Percentiles rank a stretch among this genome's conserved stretches.
Conservation (phyloP, 2,113 vertebrate species). For the Nerophis lumbriciformis region DNA sequence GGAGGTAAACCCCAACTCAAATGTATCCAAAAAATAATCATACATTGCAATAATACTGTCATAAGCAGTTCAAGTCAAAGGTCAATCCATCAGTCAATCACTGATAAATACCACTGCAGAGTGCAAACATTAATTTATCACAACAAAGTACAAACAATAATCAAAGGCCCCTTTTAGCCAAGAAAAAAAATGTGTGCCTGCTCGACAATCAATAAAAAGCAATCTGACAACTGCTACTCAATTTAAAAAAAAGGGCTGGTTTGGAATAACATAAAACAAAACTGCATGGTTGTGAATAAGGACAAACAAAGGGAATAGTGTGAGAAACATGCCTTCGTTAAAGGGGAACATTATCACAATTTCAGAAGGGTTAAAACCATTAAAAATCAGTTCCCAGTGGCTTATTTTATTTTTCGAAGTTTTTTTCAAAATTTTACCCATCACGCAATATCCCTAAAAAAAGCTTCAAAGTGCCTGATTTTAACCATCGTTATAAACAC, state of each 20-base stretch:
- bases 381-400: no score
- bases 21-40: no score
- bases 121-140: background rate
- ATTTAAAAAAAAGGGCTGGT: background rate
- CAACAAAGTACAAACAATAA: background rate
- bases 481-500: no score
- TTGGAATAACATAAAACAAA: background rate
- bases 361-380: no score
- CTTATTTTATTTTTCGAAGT: no score
- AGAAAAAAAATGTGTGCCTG: no score
- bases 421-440: no score
- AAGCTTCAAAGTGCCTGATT: no score
- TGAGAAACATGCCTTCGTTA: background rate
- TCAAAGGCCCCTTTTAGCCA: background rate
- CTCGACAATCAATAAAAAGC: background rate
- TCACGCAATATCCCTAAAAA: no score
- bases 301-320: background rate
- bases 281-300: background rate
- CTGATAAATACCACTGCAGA: no score
- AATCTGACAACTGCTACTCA: background rate
- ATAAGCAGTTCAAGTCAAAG: background rate
- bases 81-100: no score
- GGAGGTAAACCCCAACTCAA: background rate
- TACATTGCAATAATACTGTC: background rate
- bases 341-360: no score